phyloP scores from a whole-genome alignment of 2,113 vertebrate genomes.

The Toxostoma redivivum region DNA sequence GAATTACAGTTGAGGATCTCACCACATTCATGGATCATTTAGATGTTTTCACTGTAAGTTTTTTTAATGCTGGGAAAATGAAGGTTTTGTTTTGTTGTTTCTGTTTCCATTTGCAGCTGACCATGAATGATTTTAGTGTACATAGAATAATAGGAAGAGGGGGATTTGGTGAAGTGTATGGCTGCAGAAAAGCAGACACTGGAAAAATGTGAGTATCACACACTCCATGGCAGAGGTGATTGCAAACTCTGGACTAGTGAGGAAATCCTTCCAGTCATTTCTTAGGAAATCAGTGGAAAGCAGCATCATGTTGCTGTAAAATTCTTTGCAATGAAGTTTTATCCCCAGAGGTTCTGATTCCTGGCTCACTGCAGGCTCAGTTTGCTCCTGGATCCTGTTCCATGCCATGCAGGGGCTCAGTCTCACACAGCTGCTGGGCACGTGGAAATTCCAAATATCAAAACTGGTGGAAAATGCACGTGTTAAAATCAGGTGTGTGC shows the following conservation, averaged over 20 bases:
- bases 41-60: background rate
- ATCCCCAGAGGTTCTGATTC: background rate
- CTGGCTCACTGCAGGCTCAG: background rate
- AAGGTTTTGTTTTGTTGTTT: background rate
- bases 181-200: slow-evolving; percentile 98
- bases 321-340: background rate
- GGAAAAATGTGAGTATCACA: slow-evolving; percentile 91
- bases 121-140: slow-evolving; percentile 99
- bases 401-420: background rate
- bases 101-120: slow-evolving; percentile 77
- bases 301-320: accelerated
- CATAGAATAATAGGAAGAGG: slow-evolving; percentile 97
- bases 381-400: background rate
- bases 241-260: background rate
- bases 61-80: background rate
- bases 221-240: background rate
- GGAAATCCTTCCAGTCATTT: background rate
- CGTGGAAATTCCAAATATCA: background rate
- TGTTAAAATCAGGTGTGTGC: background rate
- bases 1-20: background rate
- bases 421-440: background rate
- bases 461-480: background rate
- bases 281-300: background rate
- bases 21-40: background rate
- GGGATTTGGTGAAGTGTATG: slow-evolving; percentile 97